Percentiles rank a stretch among this genome's conserved stretches.
These are phyloP conservation scores for Falco cherrug DNA, from an alignment of 2,797 vertebrate genomes.

Conservation along the genomic window DNA sequence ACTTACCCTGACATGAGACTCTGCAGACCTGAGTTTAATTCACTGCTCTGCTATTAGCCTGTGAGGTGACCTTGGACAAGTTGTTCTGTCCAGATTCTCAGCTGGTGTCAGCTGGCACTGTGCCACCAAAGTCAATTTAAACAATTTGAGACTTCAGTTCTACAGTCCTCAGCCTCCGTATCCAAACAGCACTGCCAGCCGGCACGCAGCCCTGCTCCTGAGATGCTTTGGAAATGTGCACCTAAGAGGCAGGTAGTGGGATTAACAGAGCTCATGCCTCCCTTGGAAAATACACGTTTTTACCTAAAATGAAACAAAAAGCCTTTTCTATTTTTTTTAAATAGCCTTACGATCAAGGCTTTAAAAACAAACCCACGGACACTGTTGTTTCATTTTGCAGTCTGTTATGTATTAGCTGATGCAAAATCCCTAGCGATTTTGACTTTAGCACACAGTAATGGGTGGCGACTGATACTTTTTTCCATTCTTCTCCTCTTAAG, in stretches of 20 bases:
- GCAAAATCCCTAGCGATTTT: background rate
- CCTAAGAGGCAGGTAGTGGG: rapidly evolving
- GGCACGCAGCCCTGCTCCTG: rapidly evolving
- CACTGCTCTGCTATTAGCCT: background rate
- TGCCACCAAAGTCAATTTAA: conserved; percentile 13
- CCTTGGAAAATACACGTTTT: rapidly evolving
- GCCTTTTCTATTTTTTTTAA: no score
- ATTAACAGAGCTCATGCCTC: rapidly evolving
- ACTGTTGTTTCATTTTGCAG: background rate
- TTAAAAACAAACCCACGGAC: background rate
- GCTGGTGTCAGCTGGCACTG: conserved; percentile 33
- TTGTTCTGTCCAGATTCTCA: conserved; percentile 54
- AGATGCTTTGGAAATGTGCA: background rate
- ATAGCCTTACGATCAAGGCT: background rate
- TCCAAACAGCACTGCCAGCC: background rate
- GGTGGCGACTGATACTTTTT: background rate
- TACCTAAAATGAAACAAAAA: background rate
- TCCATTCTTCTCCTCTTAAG: background rate
- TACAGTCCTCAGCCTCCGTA: background rate
- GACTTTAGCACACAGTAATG: background rate
- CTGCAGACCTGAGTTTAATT: background rate
- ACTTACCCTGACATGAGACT: background rate
- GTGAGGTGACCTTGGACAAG: conserved; percentile 53
- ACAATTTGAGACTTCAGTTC: background rate
- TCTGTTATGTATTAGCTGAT: background rate